These are phyloP conservation scores for Heliconius erato DNA, from an alignment of 2,888 invertebrate species.

Conservation along the genomic window DNA sequence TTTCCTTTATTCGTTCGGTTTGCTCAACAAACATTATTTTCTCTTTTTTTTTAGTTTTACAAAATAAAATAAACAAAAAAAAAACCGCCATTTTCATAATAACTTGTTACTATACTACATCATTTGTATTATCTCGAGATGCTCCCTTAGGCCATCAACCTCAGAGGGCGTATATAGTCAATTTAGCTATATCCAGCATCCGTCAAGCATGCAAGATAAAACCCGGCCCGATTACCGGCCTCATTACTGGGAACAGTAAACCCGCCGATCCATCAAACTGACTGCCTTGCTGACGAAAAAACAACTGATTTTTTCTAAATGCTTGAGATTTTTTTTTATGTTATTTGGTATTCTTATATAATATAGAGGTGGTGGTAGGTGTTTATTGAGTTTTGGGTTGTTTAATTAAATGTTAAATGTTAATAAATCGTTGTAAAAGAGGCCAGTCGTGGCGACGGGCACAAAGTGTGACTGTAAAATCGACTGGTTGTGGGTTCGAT, in stretches of 20 bases:
- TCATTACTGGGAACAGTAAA: constrained; percentile 67
- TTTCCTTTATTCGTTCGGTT: no score
- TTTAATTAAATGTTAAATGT: no score
- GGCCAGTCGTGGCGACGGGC: no score
- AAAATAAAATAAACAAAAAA: not conserved
- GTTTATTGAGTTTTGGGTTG: no score
- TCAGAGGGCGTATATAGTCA: constrained; percentile 42
- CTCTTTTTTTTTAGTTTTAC: not conserved
- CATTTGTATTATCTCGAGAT: constrained; percentile 6
- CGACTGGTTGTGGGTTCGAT: no score
- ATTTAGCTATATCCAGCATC: constrained; percentile 53
- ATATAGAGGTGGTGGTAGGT: no score
- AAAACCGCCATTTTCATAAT: not conserved
- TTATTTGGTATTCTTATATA: not conserved
- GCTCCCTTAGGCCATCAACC: constrained; percentile 36
- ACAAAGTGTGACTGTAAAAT: no score
- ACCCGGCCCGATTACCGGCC: constrained; percentile 59
- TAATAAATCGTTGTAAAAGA: no score
- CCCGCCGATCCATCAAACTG: constrained; percentile 66
- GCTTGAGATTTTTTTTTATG: constrained; percentile 17
- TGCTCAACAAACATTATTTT: no score
- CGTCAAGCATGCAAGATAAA: constrained; percentile 58
- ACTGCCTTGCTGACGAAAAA: constrained; percentile 56
- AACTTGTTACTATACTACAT: constrained; percentile 8
- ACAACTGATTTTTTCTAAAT: constrained; percentile 49